Evolutionary conservation across 1,140 invertebrate genomes (phyloP).

Genomic region (Onthophagus taurus): DNA sequence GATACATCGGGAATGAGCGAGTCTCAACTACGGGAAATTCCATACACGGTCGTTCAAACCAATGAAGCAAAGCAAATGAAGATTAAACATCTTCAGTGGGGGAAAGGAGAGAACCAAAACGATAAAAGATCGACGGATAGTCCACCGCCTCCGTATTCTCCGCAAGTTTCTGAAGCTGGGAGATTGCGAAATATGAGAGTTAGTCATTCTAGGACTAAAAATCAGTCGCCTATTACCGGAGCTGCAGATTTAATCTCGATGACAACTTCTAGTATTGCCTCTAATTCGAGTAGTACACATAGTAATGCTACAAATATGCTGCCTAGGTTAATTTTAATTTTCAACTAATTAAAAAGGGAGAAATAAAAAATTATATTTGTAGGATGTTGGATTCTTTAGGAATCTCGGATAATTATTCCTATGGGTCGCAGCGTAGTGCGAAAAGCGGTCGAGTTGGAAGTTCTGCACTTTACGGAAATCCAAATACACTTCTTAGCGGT

Average conservation of each 20-base stretch:
- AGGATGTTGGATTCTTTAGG: constrained; percentile 22
- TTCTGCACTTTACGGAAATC: constrained; percentile 18
- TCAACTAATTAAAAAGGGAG: constrained; percentile 2
- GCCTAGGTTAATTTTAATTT: constrained; percentile 17
- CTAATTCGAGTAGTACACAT: constrained; percentile 15
- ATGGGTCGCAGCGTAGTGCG: constrained; percentile 12
- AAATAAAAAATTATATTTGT: constrained; percentile 12
- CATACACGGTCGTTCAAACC: constrained; percentile 81
- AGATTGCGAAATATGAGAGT: constrained; percentile 15
- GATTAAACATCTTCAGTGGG: constrained; percentile 42
- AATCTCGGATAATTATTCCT: constrained; percentile 19
- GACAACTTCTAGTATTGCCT: constrained; percentile 13
- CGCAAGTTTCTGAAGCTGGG: constrained; percentile 19
- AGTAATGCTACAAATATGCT: constrained; percentile 17
- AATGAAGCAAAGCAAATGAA: constrained; percentile 49
- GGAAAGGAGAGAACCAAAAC: constrained; percentile 36
- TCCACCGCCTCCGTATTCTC: constrained; percentile 27
- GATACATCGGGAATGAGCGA: constrained; percentile 83
- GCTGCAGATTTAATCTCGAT: constrained; percentile 5
- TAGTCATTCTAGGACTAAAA: constrained; percentile 11
- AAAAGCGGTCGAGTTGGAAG: constrained; percentile 15
- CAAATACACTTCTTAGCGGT: constrained; percentile 15
- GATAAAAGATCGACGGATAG: constrained; percentile 18
- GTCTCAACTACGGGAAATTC: constrained; percentile 80
- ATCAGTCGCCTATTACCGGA: constrained; percentile 8